Conservation (phyloP, 2,888 invertebrate genomes). For the Tuberolachnus salignus region DNA sequence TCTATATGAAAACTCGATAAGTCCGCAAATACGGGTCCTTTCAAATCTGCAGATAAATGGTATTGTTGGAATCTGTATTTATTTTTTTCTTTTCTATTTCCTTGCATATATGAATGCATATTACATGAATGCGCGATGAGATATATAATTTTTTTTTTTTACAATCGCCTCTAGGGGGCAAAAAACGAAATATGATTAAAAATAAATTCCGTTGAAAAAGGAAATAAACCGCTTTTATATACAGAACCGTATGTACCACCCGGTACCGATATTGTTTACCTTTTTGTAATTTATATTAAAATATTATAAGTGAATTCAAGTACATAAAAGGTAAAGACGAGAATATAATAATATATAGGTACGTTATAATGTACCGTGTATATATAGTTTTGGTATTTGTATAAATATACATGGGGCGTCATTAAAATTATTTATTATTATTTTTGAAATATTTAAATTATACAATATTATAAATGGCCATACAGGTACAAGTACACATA, state of each 20-base stretch:
- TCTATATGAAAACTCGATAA: neutral
- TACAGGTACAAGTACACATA: neutral
- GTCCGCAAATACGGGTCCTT: conserved; percentile 1
- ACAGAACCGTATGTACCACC: neutral
- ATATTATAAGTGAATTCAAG: conserved; percentile 32
- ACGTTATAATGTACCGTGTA: no score
- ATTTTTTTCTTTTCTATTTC: neutral
- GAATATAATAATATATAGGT: conserved; percentile 1
- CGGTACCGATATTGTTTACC: conserved; percentile 11
- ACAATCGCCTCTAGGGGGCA: neutral
- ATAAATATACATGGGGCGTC: neutral
- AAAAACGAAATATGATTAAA: conserved; percentile 21
- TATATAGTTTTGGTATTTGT: conserved; percentile 10
- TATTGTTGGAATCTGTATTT: conserved; percentile 5
- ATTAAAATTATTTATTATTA: neutral
- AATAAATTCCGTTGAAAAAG: conserved; percentile 16
- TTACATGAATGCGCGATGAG: neutral
- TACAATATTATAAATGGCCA: neutral
- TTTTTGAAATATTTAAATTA: neutral
- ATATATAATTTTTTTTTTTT: conserved; percentile 17
- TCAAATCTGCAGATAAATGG: conserved; percentile 17
- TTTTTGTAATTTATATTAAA: conserved; percentile 16
- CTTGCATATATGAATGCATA: neutral
- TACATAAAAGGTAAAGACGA: conserved; percentile 23
- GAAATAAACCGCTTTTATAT: conserved; percentile 9